These are phyloP conservation scores for Acipenser ruthenus DNA, from an alignment of 2,797 vertebrate species.

Conservation along the genomic window DNA sequence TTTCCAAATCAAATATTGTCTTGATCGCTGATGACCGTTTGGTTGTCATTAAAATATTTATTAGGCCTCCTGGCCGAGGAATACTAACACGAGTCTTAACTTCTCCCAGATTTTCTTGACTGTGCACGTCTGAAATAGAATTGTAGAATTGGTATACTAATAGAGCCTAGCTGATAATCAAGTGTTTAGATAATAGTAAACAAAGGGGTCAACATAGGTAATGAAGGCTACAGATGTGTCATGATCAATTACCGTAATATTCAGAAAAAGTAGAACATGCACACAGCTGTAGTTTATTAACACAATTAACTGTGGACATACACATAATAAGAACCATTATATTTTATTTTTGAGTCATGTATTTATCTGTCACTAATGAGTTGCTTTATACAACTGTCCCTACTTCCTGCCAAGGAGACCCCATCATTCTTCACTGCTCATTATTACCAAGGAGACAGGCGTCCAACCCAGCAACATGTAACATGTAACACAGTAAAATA, in stretches of 20 bases:
- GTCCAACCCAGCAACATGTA: too few species aligned
- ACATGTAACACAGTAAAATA: too few species aligned
- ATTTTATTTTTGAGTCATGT: too few species aligned
- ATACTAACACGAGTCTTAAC: conserved; percentile 27
- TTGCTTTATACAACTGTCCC: neutral
- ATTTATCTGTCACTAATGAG: too few species aligned
- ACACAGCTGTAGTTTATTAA: too few species aligned
- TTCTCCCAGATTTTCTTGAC: conserved; percentile 47
- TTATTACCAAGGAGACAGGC: conserved; percentile 1
- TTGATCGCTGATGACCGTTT: conserved; percentile 31
- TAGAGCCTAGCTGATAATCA: neutral
- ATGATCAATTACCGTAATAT: too few species aligned
- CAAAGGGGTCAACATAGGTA: neutral
- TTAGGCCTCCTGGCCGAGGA: conserved; percentile 39
- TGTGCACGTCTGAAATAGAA: conserved; percentile 33
- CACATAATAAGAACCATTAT: too few species aligned
- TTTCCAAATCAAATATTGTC: conserved; percentile 14
- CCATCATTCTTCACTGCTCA: neutral
- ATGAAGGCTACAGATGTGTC: too few species aligned
- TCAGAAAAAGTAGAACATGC: too few species aligned
- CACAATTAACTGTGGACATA: too few species aligned
- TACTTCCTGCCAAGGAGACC: neutral
- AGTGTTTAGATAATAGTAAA: neutral
- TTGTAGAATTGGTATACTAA: neutral
- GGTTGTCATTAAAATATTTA: conserved; percentile 44